Conservation (phyloP, 2,888 invertebrate species). For the Noctua janthe region DNA sequence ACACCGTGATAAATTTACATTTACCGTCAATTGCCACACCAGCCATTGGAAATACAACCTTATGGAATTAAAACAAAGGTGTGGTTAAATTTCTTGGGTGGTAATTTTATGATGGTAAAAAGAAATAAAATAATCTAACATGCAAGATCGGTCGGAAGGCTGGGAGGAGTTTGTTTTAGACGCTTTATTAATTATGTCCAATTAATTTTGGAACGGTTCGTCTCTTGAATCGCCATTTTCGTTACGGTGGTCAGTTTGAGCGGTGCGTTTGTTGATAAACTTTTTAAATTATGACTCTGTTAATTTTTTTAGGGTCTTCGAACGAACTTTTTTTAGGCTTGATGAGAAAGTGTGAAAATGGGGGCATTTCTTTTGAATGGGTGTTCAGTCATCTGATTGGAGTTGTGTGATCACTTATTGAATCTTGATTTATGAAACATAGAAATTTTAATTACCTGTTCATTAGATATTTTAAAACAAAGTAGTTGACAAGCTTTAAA, state of each 20-base stretch:
- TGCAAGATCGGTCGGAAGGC: slow-evolving; percentile 83
- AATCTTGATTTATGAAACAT: slow-evolving; percentile 17
- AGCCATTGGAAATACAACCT: slow-evolving; percentile 65
- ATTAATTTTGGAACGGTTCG: slow-evolving; percentile 87
- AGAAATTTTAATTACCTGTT: slow-evolving; percentile 14
- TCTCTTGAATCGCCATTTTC: slow-evolving; percentile 82
- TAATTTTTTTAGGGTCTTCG: slow-evolving; percentile 39
- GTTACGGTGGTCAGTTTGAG: slow-evolving; percentile 77
- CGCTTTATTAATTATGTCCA: slow-evolving; percentile 90
- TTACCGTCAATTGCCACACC: slow-evolving; percentile 65
- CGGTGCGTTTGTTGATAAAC: slow-evolving; percentile 68
- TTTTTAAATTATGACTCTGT: slow-evolving; percentile 57
- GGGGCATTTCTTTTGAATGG: neutral
- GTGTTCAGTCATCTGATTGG: neutral
- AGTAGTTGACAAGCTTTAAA: slow-evolving; percentile 45
- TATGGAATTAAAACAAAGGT: slow-evolving; percentile 60
- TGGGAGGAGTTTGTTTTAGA: slow-evolving; percentile 87
- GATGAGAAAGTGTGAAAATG: slow-evolving; percentile 34
- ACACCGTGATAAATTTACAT: slow-evolving; percentile 83
- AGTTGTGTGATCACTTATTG: neutral
- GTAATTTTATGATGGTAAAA: slow-evolving; percentile 65
- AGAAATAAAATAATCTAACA: slow-evolving; percentile 86
- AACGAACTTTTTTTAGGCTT: slow-evolving; percentile 1
- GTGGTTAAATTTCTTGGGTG: slow-evolving; percentile 23
- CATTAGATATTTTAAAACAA: slow-evolving; percentile 28